Conservation (phyloP, 1,140 invertebrate species). For the Meloidogyne floridensis region DNA sequence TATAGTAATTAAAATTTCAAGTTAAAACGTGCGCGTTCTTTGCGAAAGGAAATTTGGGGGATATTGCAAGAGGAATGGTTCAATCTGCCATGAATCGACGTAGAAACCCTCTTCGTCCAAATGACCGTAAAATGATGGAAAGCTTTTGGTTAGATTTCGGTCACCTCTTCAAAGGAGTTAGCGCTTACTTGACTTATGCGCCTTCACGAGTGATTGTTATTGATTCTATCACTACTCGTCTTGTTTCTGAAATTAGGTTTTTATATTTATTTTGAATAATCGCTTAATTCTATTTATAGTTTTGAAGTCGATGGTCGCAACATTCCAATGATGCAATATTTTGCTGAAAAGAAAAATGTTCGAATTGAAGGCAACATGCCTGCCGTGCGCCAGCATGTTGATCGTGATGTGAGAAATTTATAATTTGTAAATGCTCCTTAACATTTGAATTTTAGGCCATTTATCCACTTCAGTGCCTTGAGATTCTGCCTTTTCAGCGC, state of each 20-base stretch:
- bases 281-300: conserved; percentile 10
- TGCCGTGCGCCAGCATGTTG: conserved; percentile 5
- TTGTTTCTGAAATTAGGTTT: conserved; percentile 22
- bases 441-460: conserved; percentile 7
- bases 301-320: conserved; percentile 12
- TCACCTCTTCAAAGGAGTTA: conserved; percentile 30
- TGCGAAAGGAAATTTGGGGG: conserved; percentile 11
- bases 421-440: not conserved
- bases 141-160: conserved; percentile 9
- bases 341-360: conserved; percentile 16
- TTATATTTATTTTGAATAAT: not conserved
- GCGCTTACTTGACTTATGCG: conserved; percentile 33
- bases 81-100: not conserved
- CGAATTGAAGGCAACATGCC: conserved; percentile 10
- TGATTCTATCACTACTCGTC: conserved; percentile 21
- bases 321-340: conserved; percentile 29
- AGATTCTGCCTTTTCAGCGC: conserved; percentile 33
- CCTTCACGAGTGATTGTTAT: conserved; percentile 36
- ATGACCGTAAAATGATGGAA: conserved; percentile 4
- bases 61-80: conserved; percentile 25
- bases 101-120: not conserved
- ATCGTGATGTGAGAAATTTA: conserved; percentile 12
- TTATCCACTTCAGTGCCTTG: conserved; percentile 21
- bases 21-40: conserved; percentile 38
- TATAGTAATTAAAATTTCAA: not conserved